Conservation (phyloP, 1,140 invertebrate genomes). For the Melanaphis sacchari region DNA sequence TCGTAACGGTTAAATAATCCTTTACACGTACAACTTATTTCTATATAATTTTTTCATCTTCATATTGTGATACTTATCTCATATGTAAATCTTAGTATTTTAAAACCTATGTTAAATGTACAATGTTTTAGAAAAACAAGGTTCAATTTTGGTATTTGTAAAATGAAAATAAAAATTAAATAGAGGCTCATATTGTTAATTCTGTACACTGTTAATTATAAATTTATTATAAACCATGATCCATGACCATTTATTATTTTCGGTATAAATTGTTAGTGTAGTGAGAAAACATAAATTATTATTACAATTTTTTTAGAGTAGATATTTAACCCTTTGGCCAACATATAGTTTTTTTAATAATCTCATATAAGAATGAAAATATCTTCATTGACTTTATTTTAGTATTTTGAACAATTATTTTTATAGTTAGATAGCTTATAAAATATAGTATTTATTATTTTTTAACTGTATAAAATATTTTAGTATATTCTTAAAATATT, state of each 20-base stretch:
- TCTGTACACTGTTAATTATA: neutral
- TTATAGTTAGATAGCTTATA: neutral
- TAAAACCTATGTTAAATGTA: neutral
- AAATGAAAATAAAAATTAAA: neutral
- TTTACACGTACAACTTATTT: neutral
- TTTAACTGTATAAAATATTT: neutral
- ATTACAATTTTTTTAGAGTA: neutral
- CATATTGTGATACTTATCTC: neutral
- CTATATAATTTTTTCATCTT: neutral
- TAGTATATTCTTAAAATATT: neutral
- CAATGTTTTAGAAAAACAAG: neutral
- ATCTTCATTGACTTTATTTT: neutral
- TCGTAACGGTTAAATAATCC: neutral
- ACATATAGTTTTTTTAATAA: neutral
- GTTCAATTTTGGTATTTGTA: too few species aligned
- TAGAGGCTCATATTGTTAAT: neutral
- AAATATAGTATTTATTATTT: neutral
- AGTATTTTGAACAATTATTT: neutral
- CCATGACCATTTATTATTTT: neutral
- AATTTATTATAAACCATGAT: neutral
- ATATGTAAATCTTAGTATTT: neutral
- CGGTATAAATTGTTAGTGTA: neutral
- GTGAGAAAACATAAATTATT: neutral
- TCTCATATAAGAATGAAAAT: neutral
- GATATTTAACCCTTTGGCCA: neutral